Evolutionary conservation across 2,797 vertebrate species (phyloP), one percentile per base, ranked within the genome.

Genomic region (Limnodromus scolopaceus): DNA sequence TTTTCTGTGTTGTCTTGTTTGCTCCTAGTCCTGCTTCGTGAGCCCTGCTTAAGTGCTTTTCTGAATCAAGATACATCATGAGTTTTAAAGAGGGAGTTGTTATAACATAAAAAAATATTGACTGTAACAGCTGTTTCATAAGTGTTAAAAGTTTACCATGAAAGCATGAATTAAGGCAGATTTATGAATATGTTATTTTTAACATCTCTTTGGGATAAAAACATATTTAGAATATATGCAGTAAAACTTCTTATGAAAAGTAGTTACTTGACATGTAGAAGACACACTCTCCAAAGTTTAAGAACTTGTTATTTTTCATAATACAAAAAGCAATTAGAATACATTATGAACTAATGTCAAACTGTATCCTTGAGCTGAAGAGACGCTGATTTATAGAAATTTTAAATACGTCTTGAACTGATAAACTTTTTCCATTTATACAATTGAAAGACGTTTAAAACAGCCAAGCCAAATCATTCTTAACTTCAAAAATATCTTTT

Each of bases 181-280:
- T 95, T 96, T 97, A 96, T 97, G 89, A 95, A 89, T 91, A 80
- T 89, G 93, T 93, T 97, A 94, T 95, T 95, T 97, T 96, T 91
- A 97, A 87, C 49, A 80, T 95, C 71, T 89, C 75, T 93, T 89
- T 77, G 48, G 86, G 43, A 91, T 93, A 92, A 91, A 95, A 94
- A 71, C 19, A 14, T 91, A 87, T 92, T 95, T 93, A 87, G 84
- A 92, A 65, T 89, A 85, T 61, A 55, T 48, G 30, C 60, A 84
- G 49, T 83, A 93, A 91, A 94, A 78, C 76, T 65, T 64, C 53
- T 94, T 91, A 61, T 72, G 61, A 87, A 87, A 93, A 96, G 92
- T 85, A 89, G 69, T 91, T 93, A 87, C 92, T 96, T 96, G 95
- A 94, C 96, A 78, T 91, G 49, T 89, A 83, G 53, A 75, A 91